phyloP scores from a whole-genome alignment of 1,140 invertebrate genomes.

The Drosophila erecta region DNA sequence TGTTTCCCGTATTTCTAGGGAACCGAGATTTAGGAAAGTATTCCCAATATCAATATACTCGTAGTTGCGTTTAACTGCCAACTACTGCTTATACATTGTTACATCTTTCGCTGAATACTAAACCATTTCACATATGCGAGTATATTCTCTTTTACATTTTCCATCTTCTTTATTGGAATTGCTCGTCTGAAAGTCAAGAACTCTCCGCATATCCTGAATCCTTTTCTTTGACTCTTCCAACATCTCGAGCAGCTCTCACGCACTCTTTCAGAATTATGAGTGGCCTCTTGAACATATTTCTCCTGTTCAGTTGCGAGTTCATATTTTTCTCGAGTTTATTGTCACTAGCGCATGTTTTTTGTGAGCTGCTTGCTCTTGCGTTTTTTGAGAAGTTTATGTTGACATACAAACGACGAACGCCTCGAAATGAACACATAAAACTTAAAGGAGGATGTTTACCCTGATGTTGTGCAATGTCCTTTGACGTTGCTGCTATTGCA shows the following conservation, averaged over 20 bases:
- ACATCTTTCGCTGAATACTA: neutral
- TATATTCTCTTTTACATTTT: neutral
- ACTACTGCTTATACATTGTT: no score
- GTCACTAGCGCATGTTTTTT: conserved; percentile 57
- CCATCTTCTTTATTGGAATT: neutral
- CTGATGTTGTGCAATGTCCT: conserved; percentile 43
- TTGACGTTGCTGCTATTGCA: conserved; percentile 44
- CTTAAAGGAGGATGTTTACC: conserved; percentile 39
- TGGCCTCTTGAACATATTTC: conserved; percentile 64
- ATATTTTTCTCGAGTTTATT: conserved; percentile 54
- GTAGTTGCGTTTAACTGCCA: no score
- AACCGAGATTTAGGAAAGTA: no score
- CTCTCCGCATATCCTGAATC: conserved; percentile 30
- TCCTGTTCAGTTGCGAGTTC: conserved; percentile 13
- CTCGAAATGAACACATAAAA: conserved; percentile 39
- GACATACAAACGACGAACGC: conserved; percentile 69
- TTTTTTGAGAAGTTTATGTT: conserved; percentile 55
- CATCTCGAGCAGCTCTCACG: conserved; percentile 53
- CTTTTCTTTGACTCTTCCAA: conserved; percentile 25
- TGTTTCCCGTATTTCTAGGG: neutral
- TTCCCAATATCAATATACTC: no score
- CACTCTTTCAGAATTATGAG: conserved; percentile 67
- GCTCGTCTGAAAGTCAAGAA: conserved; percentile 24
- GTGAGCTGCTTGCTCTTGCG: conserved; percentile 31
- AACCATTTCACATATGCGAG: neutral